Conservation (phyloP, 2,113 vertebrate species). For the Tachuris rubrigastra region DNA sequence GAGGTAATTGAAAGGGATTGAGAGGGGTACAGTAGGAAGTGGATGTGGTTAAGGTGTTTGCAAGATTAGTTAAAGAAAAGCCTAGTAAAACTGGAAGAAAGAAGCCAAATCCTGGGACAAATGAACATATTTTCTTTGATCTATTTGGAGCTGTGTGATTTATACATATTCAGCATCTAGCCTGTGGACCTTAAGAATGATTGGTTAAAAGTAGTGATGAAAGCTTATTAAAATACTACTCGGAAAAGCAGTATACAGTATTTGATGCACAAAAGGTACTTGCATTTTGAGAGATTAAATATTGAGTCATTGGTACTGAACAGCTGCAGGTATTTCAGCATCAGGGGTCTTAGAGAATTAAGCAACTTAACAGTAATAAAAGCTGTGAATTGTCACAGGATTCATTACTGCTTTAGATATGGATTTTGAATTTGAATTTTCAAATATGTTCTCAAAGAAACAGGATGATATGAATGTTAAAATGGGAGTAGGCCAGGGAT, state of each 20-base stretch:
- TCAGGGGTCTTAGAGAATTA: background rate
- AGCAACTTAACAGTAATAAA: background rate
- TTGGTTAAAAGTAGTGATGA: background rate
- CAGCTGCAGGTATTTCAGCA: background rate
- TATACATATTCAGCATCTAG: background rate
- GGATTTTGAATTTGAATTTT: background rate
- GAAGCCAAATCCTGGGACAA: background rate
- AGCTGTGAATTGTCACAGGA: background rate
- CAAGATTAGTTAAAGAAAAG: conserved; percentile 34
- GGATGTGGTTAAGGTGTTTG: conserved; percentile 24
- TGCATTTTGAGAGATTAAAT: background rate
- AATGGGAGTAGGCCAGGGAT: background rate
- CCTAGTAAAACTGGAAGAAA: conserved; percentile 20
- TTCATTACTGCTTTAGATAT: background rate
- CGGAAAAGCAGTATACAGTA: background rate
- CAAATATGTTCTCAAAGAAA: background rate
- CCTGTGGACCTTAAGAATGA: background rate
- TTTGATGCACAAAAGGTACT: background rate
- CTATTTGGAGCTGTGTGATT: background rate
- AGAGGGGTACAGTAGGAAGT: conserved; percentile 16
- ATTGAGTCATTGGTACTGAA: background rate
- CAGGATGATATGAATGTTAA: background rate
- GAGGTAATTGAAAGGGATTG: conserved; percentile 44
- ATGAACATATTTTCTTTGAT: background rate
- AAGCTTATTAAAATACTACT: background rate